A percentile compares a stretch with the other conserved stretches of the same genome.
Evolutionary conservation across 2,888 invertebrate species (phyloP).

Genomic region (Julus scanicus): DNA sequence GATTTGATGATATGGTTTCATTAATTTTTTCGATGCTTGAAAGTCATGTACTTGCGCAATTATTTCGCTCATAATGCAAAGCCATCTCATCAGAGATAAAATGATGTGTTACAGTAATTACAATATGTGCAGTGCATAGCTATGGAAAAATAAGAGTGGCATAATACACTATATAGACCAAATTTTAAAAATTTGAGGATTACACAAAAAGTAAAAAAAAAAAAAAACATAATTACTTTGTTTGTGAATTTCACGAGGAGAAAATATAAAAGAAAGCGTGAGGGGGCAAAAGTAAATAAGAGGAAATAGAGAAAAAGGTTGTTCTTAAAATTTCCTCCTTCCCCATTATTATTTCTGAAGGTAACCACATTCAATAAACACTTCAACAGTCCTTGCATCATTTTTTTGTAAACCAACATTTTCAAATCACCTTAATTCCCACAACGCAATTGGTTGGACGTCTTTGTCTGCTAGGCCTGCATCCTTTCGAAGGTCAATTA

Average conservation of each 20-base stretch:
- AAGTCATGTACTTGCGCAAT: background rate
- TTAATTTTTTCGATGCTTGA: background rate
- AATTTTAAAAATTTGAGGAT: background rate
- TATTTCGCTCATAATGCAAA: background rate
- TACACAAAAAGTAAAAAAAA: too few relatives aligned
- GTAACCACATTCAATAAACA: background rate
- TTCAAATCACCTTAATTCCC: background rate
- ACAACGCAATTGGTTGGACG: background rate
- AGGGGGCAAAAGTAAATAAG: background rate
- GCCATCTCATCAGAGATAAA: background rate
- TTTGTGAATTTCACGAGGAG: background rate
- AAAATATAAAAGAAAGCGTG: background rate
- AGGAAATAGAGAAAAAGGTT: background rate
- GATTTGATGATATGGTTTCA: background rate
- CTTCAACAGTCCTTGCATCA: background rate
- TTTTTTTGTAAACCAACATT: background rate
- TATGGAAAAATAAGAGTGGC: too few relatives aligned
- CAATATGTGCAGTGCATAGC: background rate
- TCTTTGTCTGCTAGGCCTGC: background rate
- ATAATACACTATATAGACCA: background rate
- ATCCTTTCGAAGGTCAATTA: background rate
- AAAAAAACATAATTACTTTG: background rate
- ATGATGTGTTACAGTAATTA: background rate
- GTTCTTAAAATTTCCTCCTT: background rate
- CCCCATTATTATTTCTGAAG: constrained; percentile 10